These are phyloP conservation scores for Vandiemenella viatica DNA, from an alignment of 2,888 invertebrate species.

Conservation along the genomic window DNA sequence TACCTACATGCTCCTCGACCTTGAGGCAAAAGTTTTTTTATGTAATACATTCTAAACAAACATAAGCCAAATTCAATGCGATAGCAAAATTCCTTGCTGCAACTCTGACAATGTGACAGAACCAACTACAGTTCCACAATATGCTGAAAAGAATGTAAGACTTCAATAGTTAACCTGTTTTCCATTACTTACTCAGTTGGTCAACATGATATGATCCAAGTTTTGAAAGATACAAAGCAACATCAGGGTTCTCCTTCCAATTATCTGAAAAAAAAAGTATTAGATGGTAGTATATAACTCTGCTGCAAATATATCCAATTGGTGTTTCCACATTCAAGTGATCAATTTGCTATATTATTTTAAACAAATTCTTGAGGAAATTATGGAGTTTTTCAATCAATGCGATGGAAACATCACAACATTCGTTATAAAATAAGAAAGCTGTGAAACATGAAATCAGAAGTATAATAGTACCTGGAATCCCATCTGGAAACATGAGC, in stretches of 20 bases:
- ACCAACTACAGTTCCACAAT: not conserved
- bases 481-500: slow-evolving; percentile 32
- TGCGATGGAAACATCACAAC: too few species aligned
- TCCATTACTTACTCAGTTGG: slow-evolving; percentile 43
- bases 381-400: not conserved
- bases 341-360: not conserved
- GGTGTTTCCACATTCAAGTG: not conserved
- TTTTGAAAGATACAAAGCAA: slow-evolving; percentile 63
- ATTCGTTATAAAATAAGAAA: too few species aligned
- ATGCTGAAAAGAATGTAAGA: not conserved
- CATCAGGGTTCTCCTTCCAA: slow-evolving; percentile 35
- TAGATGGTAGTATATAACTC: not conserved
- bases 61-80: too few species aligned
- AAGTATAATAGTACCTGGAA: too few species aligned
- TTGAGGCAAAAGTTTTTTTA: too few species aligned
- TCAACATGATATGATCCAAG: slow-evolving; percentile 75
- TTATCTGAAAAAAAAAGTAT: slow-evolving; percentile 22
- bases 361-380: not conserved
- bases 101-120: not conserved
- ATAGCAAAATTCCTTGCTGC: too few species aligned
- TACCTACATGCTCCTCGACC: too few species aligned
- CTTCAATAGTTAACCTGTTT: not conserved
- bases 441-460: too few species aligned
- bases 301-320: not conserved
- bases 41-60: too few species aligned